Conservation (phyloP, 2,888 invertebrate species). For the Stramonita haemastoma region DNA sequence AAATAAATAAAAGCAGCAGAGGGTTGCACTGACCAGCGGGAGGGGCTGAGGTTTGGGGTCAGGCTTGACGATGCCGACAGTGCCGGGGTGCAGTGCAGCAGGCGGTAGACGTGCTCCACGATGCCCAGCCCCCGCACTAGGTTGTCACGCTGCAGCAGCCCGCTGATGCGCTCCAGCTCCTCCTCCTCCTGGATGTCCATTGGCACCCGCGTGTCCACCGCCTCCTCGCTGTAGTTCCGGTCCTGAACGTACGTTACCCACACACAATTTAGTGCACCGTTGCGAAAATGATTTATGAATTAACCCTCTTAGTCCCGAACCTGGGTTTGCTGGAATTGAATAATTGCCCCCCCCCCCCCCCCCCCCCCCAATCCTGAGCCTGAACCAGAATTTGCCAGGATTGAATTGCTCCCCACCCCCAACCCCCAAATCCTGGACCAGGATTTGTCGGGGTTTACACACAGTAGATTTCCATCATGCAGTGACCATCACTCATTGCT, state of each 20-base stretch:
- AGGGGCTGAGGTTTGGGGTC: conserved; percentile 57
- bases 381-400: too few relatives aligned
- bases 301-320: too few relatives aligned
- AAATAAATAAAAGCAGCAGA: background rate
- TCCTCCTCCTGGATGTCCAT: conserved; percentile 76
- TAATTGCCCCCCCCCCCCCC: conserved; percentile 22
- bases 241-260: conserved; percentile 35
- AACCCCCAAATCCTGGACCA: too few relatives aligned
- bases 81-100: conserved; percentile 76
- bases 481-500: too few relatives aligned
- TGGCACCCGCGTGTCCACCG: conserved; percentile 73
- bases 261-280: conserved; percentile 39
- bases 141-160: conserved; percentile 76
- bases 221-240: conserved; percentile 55
- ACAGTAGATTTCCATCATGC: too few relatives aligned
- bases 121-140: conserved; percentile 77
- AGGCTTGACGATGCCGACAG: conserved; percentile 69
- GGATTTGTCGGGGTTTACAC: too few relatives aligned
- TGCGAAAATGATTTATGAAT: background rate
- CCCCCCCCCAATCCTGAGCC: too few relatives aligned
- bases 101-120: conserved; percentile 75
- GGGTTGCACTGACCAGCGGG: background rate
- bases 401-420: too few relatives aligned
- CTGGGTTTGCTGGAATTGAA: background rate
- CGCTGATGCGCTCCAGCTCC: conserved; percentile 76